Evolutionary conservation across 1,140 invertebrate genomes (phyloP), one percentile per base, ranked within the genome.

Genomic region (Hydropsyche tenuis): DNA sequence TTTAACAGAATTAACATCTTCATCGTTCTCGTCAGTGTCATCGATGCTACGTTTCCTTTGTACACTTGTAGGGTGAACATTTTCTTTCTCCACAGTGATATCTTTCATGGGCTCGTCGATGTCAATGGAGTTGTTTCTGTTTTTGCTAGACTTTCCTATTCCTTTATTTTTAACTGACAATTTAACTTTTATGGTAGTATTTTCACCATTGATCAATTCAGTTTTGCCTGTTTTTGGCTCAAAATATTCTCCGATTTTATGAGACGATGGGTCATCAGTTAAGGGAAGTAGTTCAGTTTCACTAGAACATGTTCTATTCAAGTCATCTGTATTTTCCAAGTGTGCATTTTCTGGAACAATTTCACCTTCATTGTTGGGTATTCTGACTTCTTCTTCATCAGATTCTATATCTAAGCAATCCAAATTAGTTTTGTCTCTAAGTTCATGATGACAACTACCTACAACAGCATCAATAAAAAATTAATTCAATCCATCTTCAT

Each of bases 231-330:
- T 25, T 1, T 11, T 14, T 12, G 56, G 25, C 16, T 69, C 27
- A 16, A 76, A 76, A 71, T 73, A 76, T 60, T 76, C 75, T 11
- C 69, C 75, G 5, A 76, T 76, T 62, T 76, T 76, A 69, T 76
- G 75, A 4, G 68, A 76, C 4, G 66, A 20, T 22, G 51, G 30
- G 43, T 76, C 75, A 3, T 65, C 64, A 1, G 60, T 42, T 1
- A 71, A 6, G 1, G 75, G 75, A 1, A 20, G n/a, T 60, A 63
- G 56, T 7, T 76, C 75, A n/a, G 0, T 4, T 11, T 63, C 27
- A 43, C 45, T 43, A 23, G 9, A 14, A 14, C 25, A 0, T 1
- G 64, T 27, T 74, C 1, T 11, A 60, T 68, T 27, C 16, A 66
- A 25, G 16, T 22, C 51, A 27, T 71, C 20, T 11, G 11, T 27